Evolutionary conservation across 1,140 invertebrate species (phyloP).

Genomic region (Aphelenchoides avenae): DNA sequence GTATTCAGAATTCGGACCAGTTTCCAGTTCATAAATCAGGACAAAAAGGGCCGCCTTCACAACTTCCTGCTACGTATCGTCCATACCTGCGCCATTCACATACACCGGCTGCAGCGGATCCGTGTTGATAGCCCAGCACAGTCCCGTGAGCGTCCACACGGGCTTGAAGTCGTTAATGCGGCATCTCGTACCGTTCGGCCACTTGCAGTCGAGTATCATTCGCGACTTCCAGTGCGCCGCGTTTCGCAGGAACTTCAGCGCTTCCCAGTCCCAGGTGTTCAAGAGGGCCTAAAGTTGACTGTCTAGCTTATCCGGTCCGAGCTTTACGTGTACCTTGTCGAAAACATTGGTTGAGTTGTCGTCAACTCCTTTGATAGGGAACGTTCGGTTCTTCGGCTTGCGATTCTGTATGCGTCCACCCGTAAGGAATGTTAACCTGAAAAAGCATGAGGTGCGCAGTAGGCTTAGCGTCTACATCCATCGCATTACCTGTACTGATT

Average conservation of each 20-base stretch:
- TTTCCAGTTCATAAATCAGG: too few species aligned
- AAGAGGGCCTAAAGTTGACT: constrained; percentile 41
- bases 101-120: constrained; percentile 47
- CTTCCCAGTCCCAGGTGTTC: constrained; percentile 56
- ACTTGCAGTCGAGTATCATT: constrained; percentile 52
- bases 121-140: constrained; percentile 59
- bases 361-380: constrained; percentile 8
- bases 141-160: constrained; percentile 56
- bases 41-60: too few species aligned
- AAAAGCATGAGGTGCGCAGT: constrained; percentile 1
- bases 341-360: constrained; percentile 38
- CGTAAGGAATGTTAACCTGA: constrained; percentile 52
- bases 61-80: too few species aligned
- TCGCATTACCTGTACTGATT: constrained; percentile 57
- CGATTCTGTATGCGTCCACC: constrained; percentile 46
- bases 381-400: constrained; percentile 16
- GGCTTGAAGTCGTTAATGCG: constrained; percentile 44
- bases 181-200: constrained; percentile 55
- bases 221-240: constrained; percentile 53
- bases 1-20: too few species aligned
- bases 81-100: constrained; percentile 44
- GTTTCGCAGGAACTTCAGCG: constrained; percentile 50
- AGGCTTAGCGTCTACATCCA: constrained; percentile 20
- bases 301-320: neutral
- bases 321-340: constrained; percentile 25